phyloP scores from a whole-genome alignment of 1,140 invertebrate species.

The Globodera rostochiensis region DNA sequence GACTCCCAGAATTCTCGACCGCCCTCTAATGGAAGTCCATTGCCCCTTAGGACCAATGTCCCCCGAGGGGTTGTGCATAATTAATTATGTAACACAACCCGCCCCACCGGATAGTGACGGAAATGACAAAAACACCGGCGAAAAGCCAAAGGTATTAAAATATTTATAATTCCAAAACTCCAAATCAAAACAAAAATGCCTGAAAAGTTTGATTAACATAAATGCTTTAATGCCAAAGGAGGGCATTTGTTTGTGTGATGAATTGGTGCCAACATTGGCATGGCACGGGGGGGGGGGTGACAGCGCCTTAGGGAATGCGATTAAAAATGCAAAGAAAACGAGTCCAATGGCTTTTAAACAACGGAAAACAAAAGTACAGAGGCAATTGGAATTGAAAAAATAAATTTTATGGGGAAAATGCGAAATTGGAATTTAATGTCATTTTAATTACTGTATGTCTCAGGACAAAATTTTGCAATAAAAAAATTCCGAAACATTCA shows the following conservation, averaged over 20 bases:
- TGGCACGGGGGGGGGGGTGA: background rate
- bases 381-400: background rate
- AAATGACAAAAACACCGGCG: background rate
- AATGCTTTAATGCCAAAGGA: no score
- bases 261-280: background rate
- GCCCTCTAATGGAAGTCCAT: background rate
- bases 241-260: no score
- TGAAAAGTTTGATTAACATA: background rate
- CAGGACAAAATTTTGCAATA: background rate
- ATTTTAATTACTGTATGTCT: no score
- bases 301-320: background rate
- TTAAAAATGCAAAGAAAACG: conserved; percentile 11
- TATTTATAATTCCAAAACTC: no score
- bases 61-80: background rate
- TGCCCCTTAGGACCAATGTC: background rate
- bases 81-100: background rate
- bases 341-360: background rate
- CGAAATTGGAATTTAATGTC: no score
- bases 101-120: no score
- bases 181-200: background rate
- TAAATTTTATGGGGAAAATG: background rate
- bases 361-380: background rate
- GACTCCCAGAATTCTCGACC: background rate
- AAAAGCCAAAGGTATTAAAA: no score
- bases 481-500: background rate